These are phyloP conservation scores for Drosophila oshimai DNA, from an alignment of 1,140 invertebrate genomes.

Conservation along the genomic window DNA sequence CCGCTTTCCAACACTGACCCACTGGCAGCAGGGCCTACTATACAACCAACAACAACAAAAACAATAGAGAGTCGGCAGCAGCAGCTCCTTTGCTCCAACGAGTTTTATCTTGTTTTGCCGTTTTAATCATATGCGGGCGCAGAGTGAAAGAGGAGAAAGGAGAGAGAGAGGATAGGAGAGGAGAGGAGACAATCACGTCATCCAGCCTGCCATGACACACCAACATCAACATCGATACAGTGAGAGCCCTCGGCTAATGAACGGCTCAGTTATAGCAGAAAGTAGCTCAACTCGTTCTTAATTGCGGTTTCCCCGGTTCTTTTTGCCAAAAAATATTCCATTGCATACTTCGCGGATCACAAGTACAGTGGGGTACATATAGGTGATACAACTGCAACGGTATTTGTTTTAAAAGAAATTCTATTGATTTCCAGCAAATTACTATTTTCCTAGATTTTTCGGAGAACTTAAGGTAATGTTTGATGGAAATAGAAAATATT, in stretches of 20 bases:
- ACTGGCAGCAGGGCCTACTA: conserved; percentile 31
- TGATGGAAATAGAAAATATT: neutral
- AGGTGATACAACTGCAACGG: no score
- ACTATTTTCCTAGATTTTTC: no score
- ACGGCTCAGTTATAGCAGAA: neutral
- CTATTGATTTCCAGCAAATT: no score
- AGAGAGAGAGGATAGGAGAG: neutral
- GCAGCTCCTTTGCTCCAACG: conserved; percentile 66
- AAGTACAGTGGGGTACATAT: neutral
- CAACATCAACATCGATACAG: conserved; percentile 60
- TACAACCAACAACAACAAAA: conserved; percentile 54
- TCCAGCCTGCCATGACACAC: conserved; percentile 65
- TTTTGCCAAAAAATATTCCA: neutral
- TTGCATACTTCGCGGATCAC: conserved; percentile 12
- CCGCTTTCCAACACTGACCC: neutral
- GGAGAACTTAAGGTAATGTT: no score
- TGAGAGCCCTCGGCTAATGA: conserved; percentile 4
- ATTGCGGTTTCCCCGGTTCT: neutral
- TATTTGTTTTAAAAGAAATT: no score
- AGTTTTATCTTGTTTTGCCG: conserved; percentile 79
- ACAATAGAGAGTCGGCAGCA: conserved; percentile 15
- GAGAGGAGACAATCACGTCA: conserved; percentile 70
- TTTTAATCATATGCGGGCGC: conserved; percentile 79
- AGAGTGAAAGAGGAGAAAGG: conserved; percentile 33
- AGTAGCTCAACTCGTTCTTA: neutral